phyloP scores from a whole-genome alignment of 1,140 invertebrate species.

The Trichonephila clavata region DNA sequence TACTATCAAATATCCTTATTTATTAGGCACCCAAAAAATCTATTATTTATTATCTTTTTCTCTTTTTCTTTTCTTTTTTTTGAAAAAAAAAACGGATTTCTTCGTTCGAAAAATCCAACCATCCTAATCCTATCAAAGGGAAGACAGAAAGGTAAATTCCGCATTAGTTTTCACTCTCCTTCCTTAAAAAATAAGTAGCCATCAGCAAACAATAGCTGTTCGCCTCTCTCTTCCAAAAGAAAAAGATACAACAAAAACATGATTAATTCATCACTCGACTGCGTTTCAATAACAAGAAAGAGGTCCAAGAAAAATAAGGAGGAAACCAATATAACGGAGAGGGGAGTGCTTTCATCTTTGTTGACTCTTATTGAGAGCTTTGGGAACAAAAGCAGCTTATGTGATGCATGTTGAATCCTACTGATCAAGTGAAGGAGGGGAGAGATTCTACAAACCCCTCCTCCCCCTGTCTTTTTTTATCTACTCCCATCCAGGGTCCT shows the following conservation, averaged over 20 bases:
- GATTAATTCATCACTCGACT: conserved; percentile 66
- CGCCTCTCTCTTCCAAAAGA: not conserved
- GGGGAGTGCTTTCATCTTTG: conserved; percentile 43
- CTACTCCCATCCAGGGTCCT: not conserved
- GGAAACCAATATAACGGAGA: conserved; percentile 42
- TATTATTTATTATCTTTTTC: conserved; percentile 10
- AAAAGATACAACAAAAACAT: conserved; percentile 69
- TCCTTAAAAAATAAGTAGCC: conserved; percentile 52
- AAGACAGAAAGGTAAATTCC: conserved; percentile 53
- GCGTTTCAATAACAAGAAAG: conserved; percentile 66
- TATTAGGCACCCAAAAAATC: not conserved
- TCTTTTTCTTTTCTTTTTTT: not conserved
- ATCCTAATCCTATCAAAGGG: conserved; percentile 62
- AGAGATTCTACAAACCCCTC: not conserved
- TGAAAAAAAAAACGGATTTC: conserved; percentile 2
- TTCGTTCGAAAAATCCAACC: not conserved
- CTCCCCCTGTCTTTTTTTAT: not conserved
- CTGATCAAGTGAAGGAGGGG: not conserved
- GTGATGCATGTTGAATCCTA: conserved; percentile 49
- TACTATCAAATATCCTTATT: not conserved
- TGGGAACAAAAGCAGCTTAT: conserved; percentile 61
- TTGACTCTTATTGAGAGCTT: conserved; percentile 57
- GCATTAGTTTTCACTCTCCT: conserved; percentile 21
- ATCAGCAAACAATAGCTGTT: conserved; percentile 53
- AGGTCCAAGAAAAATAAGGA: conserved; percentile 27